A percentile compares a stretch with the other conserved stretches of the same genome.
phyloP scores from a whole-genome alignment of 1,140 invertebrate genomes.

The Procambarus clarkii region DNA sequence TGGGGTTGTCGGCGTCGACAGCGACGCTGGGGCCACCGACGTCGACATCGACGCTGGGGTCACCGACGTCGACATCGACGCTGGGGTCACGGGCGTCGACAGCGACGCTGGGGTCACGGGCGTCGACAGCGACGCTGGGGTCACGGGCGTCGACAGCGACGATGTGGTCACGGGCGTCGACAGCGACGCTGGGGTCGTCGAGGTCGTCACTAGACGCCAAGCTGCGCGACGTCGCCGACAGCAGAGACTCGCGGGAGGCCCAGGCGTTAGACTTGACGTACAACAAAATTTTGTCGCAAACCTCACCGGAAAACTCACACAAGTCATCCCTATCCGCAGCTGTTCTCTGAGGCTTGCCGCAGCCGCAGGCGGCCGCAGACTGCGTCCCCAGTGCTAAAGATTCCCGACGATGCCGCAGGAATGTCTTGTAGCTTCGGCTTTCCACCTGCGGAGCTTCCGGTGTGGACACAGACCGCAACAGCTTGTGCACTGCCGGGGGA shows the following conservation, averaged over 20 bases:
- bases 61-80: background rate
- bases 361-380: conserved; percentile 29
- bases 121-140: background rate
- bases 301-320: conserved; percentile 4
- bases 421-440: conserved; percentile 26
- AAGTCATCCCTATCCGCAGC: conserved; percentile 7
- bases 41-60: background rate
- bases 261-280: conserved; percentile 51
- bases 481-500: conserved; percentile 44
- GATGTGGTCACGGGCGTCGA: conserved; percentile 14
- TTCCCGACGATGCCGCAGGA: conserved; percentile 28
- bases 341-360: conserved; percentile 2
- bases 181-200: background rate
- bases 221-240: conserved; percentile 35
- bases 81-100: no score
- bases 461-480: conserved; percentile 46
- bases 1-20: background rate
- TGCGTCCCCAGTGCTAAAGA: conserved; percentile 20
- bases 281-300: conserved; percentile 47
- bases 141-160: background rate
- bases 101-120: background rate
- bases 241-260: conserved; percentile 45
- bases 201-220: conserved; percentile 45
- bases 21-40: background rate
- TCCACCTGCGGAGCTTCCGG: conserved; percentile 51